Percentiles rank a stretch among this genome's conserved stretches.
phyloP scores from a whole-genome alignment of 2,888 invertebrate species.

The Carpatolechia fugitivella region DNA sequence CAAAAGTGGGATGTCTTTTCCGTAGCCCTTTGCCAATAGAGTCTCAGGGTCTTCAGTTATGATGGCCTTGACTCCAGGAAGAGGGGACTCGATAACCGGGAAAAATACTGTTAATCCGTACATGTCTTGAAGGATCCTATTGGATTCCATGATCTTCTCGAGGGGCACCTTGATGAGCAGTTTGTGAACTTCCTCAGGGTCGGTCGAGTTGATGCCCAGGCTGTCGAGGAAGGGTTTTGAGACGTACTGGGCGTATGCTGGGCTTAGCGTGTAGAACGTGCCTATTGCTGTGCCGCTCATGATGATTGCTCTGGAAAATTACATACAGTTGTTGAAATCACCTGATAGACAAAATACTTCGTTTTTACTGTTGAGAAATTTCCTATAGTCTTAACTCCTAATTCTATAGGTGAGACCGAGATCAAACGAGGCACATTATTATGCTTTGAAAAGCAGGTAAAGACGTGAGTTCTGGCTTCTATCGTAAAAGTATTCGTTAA shows the following conservation, averaged over 20 bases:
- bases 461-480: too few species aligned
- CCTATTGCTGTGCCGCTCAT: slow-evolving; percentile 59
- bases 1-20: slow-evolving; percentile 52
- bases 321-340: slow-evolving; percentile 19
- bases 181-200: slow-evolving; percentile 46
- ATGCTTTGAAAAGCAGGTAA: too few species aligned
- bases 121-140: slow-evolving; percentile 41
- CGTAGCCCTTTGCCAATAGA: slow-evolving; percentile 46
- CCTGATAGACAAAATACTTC: too few species aligned
- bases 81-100: slow-evolving; percentile 55
- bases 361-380: too few species aligned
- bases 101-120: slow-evolving; percentile 51
- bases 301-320: slow-evolving; percentile 48
- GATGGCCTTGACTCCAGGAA: slow-evolving; percentile 51
- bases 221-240: slow-evolving; percentile 45
- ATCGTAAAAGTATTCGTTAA: too few species aligned
- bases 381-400: too few species aligned
- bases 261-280: slow-evolving; percentile 49
- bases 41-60: slow-evolving; percentile 56
- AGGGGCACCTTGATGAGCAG: slow-evolving; percentile 47
- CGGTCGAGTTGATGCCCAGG: slow-evolving; percentile 62
- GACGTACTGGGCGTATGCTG: slow-evolving; percentile 42
- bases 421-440: too few species aligned
- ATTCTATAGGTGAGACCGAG: too few species aligned
- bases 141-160: slow-evolving; percentile 48